Conservation (phyloP, 30 jellyfish, hydroid and myxozoan genomes). For the Calvadosia cruxmelitensis region DNA sequence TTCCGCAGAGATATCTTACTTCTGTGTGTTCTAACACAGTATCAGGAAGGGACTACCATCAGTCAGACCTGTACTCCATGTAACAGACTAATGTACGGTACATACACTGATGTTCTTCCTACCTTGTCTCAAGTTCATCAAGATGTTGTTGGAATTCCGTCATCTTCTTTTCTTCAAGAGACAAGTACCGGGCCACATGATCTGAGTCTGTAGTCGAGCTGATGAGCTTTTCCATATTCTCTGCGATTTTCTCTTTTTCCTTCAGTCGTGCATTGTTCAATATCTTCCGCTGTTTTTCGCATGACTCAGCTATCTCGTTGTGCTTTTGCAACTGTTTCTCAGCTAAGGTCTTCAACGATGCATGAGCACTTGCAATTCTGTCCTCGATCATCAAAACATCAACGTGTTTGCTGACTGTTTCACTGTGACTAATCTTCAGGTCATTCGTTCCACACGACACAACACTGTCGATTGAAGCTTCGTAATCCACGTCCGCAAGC, state of each 20-base stretch:
- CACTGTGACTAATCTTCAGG: conserved; percentile 6
- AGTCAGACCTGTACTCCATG: no score
- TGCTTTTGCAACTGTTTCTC: conserved; percentile 28
- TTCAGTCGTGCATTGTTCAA: conserved; percentile 27
- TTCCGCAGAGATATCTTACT: no score
- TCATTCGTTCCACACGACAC: background rate
- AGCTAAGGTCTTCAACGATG: conserved; percentile 24
- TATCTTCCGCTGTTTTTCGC: conserved; percentile 23
- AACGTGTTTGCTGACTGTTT: conserved; percentile 38
- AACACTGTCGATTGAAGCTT: background rate
- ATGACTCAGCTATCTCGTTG: conserved; percentile 10
- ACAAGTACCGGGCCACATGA: background rate
- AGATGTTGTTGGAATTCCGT: background rate
- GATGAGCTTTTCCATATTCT: conserved; percentile 42
- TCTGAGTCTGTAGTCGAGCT: background rate
- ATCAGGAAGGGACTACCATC: no score
- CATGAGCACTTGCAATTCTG: conserved; percentile 8
- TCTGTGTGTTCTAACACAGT: no score
- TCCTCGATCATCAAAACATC: conserved; percentile 14
- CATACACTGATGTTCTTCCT: background rate
- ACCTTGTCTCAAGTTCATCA: background rate
- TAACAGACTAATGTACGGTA: no score
- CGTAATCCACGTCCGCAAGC: background rate
- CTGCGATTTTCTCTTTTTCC: conserved; percentile 38
- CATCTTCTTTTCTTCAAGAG: background rate